Evolutionary conservation across 2,797 vertebrate species (phyloP), one percentile per base, ranked within the genome.

Genomic region (Sebastiscus albofasciatus): DNA sequence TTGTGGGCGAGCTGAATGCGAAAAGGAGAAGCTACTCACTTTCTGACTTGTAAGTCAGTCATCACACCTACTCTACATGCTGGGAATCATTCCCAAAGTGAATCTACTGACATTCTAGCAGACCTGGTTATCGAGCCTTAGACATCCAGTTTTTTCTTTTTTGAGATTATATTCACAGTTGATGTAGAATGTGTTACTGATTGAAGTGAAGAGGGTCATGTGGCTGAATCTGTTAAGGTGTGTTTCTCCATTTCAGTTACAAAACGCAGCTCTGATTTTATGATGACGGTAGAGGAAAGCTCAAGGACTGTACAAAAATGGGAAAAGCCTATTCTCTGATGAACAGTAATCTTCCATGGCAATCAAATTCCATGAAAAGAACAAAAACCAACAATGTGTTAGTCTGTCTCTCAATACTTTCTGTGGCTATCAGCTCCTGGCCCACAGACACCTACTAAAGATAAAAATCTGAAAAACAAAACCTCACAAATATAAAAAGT

Each of bases 1-100:
- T 24, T 26, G 67, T 79, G 72, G 64, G 52, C 6, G 34, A 76
- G 33, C 54, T 61, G 60, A 70, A 77, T 72, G 36, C 14, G 46
- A 60, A 78, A 61, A 62, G 6, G 27, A 72, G 36, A 62, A 46
- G 36, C 26, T 68, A 13, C 31, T 66, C 69, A 27, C 49, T 72
- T 56, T 76, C 33, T 61, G 29, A 31, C 24, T 69, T 31, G 8
- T 59, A 26, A 58, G 33, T 64, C 27, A 11, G 33, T 46, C 55
- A 67, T 71, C 27, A 64, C 58, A 42, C 62, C 55, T 36, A 29
- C 72, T 52, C 61, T 54, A 33, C 9, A 14, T 18, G 27, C 72
- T 65, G 52, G 13, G 52, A 55, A 64, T 12, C 34, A 31, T 16
- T 61, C 34, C 29, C 5, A 52, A 27, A 66, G 7, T 46, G 13